These are phyloP conservation scores for Quiscalus mexicanus DNA, from an alignment of 2,113 vertebrate species.

Conservation along the genomic window DNA sequence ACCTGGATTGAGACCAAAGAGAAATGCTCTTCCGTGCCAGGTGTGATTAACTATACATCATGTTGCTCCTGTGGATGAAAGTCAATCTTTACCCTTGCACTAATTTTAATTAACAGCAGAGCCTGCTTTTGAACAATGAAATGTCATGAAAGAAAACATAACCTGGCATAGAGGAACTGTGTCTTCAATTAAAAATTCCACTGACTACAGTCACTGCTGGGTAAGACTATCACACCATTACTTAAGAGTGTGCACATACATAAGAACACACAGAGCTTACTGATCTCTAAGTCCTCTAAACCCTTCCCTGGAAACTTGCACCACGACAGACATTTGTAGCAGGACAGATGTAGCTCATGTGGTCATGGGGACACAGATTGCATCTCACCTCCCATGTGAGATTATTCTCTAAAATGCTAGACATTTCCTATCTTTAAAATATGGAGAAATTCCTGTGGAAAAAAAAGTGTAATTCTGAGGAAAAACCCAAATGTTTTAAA, in stretches of 20 bases:
- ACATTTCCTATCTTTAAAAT: not conserved
- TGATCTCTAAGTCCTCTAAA: not conserved
- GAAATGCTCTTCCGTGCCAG: not conserved
- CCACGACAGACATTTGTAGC: accelerated
- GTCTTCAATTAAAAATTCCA: not conserved
- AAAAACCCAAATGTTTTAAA: not conserved
- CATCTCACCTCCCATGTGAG: not conserved
- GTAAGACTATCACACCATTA: not conserved
- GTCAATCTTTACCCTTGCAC: not conserved
- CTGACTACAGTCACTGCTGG: not conserved
- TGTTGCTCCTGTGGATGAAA: not conserved
- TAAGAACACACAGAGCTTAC: accelerated
- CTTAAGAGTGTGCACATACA: not conserved
- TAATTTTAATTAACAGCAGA: not conserved
- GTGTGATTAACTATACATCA: not conserved
- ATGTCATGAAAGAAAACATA: not conserved
- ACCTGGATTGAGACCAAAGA: not conserved
- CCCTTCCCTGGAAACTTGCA: not conserved
- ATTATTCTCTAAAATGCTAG: not conserved
- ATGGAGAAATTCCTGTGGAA: not conserved
- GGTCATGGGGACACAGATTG: not conserved
- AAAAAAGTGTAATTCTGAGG: not conserved
- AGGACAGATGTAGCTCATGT: not conserved
- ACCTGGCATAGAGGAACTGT: not conserved
- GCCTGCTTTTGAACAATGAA: not conserved